Conservation (phyloP, 2,797 vertebrate species). For the Varecia variegata region DNA sequence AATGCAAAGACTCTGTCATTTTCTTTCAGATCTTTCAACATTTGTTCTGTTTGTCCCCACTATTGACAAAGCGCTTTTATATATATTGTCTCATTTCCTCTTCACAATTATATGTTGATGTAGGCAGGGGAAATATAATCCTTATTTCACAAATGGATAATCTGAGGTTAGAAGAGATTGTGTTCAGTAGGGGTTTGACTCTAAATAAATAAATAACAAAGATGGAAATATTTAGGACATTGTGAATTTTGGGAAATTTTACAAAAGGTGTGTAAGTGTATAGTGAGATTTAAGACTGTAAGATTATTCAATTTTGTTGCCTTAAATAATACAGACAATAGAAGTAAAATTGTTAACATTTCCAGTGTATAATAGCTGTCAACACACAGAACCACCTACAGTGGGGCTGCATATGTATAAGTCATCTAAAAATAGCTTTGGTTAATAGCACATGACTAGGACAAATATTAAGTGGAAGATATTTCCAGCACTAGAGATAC, state of each 20-base stretch:
- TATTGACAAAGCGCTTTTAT: not conserved
- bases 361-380: not conserved
- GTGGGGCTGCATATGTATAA: not conserved
- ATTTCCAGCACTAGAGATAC: not conserved
- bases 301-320: not conserved
- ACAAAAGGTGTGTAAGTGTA: not conserved
- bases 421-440: not conserved
- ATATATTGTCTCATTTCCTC: not conserved
- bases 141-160: not conserved
- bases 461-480: not conserved
- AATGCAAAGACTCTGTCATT: not conserved
- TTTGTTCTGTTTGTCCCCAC: not conserved
- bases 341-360: not conserved
- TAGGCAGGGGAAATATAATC: not conserved
- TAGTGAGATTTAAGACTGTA: not conserved
- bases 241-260: not conserved
- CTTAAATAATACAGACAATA: not conserved
- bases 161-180: not conserved
- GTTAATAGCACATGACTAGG: not conserved
- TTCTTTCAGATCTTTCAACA: not conserved
- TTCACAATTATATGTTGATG: not conserved
- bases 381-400: not conserved
- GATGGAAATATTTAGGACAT: not conserved
- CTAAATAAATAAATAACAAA: not conserved
- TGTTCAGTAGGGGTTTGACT: not conserved